Percentiles rank a stretch among this genome's conserved stretches.
Conservation (phyloP, 2,797 vertebrate genomes). For the Pangasius macronema region DNA sequence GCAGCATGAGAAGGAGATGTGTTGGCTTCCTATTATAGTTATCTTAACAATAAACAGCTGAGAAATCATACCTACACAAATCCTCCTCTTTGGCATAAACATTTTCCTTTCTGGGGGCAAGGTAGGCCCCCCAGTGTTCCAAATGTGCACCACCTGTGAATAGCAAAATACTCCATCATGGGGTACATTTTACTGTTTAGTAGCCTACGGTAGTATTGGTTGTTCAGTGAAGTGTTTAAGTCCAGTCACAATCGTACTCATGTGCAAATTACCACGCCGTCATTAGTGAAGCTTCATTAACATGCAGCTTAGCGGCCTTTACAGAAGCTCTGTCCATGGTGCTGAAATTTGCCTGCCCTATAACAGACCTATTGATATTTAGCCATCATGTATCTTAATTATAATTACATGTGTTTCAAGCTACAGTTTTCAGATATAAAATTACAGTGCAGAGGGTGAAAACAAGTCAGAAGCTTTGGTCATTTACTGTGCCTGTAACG, state of each 20-base stretch:
- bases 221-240: neutral
- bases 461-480: conserved; percentile 9
- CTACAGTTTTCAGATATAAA: conserved; percentile 27
- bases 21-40: neutral
- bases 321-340: conserved; percentile 25
- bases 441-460: conserved; percentile 9
- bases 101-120: neutral
- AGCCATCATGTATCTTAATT: conserved; percentile 30
- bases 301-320: neutral
- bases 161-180: neutral
- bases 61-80: neutral
- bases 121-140: neutral
- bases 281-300: conserved; percentile 4
- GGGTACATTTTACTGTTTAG: neutral
- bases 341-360: conserved; percentile 22
- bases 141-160: neutral
- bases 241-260: neutral
- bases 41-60: neutral
- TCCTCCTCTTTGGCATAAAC: neutral
- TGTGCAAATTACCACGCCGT: neutral
- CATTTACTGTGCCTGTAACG: conserved; percentile 25
- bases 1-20: neutral
- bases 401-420: conserved; percentile 22
- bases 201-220: neutral
- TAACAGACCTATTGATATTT: conserved; percentile 15